A percentile compares a stretch with the other conserved stretches of the same genome.
Evolutionary conservation across 2,888 invertebrate species (phyloP).

Genomic region (Maniola hyperantus): DNA sequence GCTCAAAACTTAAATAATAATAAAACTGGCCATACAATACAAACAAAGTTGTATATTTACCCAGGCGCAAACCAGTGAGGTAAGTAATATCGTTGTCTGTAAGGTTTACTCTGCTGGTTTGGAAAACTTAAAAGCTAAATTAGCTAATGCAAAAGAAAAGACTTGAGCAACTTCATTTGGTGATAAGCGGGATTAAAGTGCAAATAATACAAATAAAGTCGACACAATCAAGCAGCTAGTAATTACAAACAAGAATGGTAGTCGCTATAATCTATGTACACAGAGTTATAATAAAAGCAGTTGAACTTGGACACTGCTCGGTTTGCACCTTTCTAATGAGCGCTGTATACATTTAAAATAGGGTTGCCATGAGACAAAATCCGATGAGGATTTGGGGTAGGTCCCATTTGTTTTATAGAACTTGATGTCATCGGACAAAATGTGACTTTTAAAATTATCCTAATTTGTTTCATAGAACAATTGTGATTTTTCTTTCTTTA

Average conservation of each 20-base stretch:
- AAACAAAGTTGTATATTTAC: no score
- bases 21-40: no score
- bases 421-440: no score
- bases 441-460: no score
- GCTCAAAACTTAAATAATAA: no score
- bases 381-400: no score
- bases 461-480: no score
- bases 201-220: constrained; percentile 19
- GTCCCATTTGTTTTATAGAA: no score
- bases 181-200: not conserved
- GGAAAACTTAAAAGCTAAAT: not conserved
- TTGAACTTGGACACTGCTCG: constrained; percentile 58
- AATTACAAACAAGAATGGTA: constrained; percentile 32
- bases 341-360: constrained; percentile 26
- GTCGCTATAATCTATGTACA: constrained; percentile 19
- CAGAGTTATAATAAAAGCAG: constrained; percentile 51
- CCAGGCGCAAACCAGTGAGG: no score
- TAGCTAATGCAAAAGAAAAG: not conserved
- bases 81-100: no score
- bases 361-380: constrained; percentile 15
- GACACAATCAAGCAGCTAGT: constrained; percentile 26
- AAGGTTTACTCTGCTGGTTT: not conserved
- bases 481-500: no score
- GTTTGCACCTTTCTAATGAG: constrained; percentile 51
- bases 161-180: not conserved